These are phyloP conservation scores for Oreotrochilus melanogaster DNA, from an alignment of 2,113 vertebrate genomes.

Conservation along the genomic window DNA sequence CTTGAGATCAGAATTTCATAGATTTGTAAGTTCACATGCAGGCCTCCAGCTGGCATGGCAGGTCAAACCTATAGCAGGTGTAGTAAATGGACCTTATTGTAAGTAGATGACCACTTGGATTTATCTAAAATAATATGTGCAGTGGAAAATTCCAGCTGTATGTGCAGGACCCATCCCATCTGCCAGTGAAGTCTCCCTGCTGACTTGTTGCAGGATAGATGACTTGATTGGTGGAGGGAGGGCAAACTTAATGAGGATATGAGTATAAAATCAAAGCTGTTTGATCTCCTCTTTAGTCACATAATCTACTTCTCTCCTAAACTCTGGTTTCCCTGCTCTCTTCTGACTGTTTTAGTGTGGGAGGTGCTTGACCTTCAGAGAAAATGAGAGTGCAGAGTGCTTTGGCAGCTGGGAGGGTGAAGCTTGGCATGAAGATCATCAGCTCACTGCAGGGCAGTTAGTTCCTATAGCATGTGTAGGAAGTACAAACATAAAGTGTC, in stretches of 20 bases:
- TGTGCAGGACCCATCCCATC: background rate
- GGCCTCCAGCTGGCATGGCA: background rate
- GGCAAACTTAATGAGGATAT: background rate
- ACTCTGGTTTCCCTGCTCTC: constrained; percentile 3
- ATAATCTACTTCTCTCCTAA: constrained; percentile 12
- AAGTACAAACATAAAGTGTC: background rate
- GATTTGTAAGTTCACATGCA: background rate
- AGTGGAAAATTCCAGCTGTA: background rate
- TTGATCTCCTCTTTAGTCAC: background rate
- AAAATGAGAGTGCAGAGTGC: background rate
- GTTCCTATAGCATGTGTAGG: background rate
- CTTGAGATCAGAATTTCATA: background rate
- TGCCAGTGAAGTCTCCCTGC: background rate
- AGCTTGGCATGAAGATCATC: background rate
- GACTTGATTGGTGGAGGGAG: background rate
- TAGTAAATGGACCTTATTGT: background rate
- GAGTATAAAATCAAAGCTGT: constrained; percentile 2
- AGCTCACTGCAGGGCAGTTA: background rate
- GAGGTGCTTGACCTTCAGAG: constrained; percentile 25
- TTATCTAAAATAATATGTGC: background rate
- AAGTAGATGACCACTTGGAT: background rate
- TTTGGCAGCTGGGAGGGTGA: constrained; percentile 5
- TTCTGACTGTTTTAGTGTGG: background rate
- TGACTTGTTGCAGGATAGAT: background rate
- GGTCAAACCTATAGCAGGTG: background rate